Conservation (phyloP, 2,888 invertebrate genomes). For the Trissoscelio sp. region DNA sequence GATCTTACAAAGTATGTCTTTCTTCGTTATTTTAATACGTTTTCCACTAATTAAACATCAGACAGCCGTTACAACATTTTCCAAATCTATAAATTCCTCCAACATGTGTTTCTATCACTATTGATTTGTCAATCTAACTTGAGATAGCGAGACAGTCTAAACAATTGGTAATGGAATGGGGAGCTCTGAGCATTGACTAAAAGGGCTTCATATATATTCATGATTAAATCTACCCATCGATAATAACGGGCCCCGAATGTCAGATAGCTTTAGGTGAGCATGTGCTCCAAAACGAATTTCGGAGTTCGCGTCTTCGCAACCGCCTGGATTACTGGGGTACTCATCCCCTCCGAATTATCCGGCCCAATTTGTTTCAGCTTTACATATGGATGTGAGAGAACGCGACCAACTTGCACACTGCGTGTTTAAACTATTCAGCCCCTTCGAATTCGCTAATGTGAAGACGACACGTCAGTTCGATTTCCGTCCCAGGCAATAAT, state of each 20-base stretch:
- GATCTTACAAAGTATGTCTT: too few relatives aligned
- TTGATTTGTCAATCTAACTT: too few relatives aligned
- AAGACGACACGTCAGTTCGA: conserved; percentile 44
- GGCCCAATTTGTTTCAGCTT: conserved; percentile 57
- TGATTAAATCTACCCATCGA: conserved; percentile 83
- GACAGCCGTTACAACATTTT: too few relatives aligned
- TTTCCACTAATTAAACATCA: too few relatives aligned
- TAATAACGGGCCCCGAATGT: conserved; percentile 82
- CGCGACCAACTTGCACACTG: conserved; percentile 56
- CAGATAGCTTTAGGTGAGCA: conserved; percentile 69
- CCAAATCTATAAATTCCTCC: too few relatives aligned
- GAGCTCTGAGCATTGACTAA: conserved; percentile 10
- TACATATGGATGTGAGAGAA: conserved; percentile 65
- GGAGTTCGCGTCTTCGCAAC: conserved; percentile 67
- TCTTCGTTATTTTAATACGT: too few relatives aligned
- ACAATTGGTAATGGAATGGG: conserved; percentile 70
- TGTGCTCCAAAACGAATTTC: conserved; percentile 72
- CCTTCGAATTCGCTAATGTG: conserved; percentile 58
- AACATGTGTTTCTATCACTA: too few relatives aligned
- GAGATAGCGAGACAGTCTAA: conserved; percentile 47
- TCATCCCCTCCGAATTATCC: conserved; percentile 64
- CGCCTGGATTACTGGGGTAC: conserved; percentile 72
- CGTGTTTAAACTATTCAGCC: conserved; percentile 64
- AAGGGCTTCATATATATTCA: conserved; percentile 80
- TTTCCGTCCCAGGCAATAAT: conserved; percentile 37